Percentiles rank a stretch among this genome's conserved stretches.
Evolutionary conservation across 2,113 vertebrate genomes (phyloP).

Genomic region (Cervus canadensis): DNA sequence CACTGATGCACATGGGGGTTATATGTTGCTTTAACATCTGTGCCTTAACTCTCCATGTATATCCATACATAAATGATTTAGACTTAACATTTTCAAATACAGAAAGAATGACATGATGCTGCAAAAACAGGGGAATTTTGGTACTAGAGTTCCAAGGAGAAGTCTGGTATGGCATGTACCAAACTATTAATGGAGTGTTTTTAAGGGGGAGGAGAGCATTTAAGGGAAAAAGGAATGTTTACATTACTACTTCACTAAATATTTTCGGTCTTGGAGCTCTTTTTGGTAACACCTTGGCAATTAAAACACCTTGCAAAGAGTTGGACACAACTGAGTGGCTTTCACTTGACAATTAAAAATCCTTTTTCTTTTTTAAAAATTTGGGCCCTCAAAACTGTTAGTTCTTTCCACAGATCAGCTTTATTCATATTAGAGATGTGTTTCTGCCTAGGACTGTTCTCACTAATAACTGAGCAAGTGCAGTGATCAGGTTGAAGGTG

Average conservation of each 20-base stretch:
- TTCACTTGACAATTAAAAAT: background rate
- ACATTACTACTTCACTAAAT: background rate
- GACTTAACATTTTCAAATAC: background rate
- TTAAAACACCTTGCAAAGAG: background rate
- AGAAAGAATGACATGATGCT: background rate
- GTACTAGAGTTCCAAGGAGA: background rate
- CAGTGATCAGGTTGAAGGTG: background rate
- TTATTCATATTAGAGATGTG: background rate
- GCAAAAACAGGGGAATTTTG: background rate
- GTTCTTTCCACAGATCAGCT: background rate
- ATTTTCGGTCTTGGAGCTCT: background rate
- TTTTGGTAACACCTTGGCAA: background rate
- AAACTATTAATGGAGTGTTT: background rate
- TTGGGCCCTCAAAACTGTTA: background rate
- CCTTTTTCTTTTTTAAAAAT: background rate
- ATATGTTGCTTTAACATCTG: background rate
- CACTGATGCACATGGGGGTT: background rate
- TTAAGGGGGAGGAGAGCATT: background rate
- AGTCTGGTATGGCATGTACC: background rate
- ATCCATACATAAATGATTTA: background rate
- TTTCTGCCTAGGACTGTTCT: background rate
- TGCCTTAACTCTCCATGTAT: background rate
- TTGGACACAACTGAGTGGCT: background rate
- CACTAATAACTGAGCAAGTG: background rate
- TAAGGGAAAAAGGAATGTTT: background rate